A percentile compares a stretch with the other conserved stretches of the same genome.
Conservation (phyloP, 1,140 invertebrate genomes). For the Drosophila eugracilis region DNA sequence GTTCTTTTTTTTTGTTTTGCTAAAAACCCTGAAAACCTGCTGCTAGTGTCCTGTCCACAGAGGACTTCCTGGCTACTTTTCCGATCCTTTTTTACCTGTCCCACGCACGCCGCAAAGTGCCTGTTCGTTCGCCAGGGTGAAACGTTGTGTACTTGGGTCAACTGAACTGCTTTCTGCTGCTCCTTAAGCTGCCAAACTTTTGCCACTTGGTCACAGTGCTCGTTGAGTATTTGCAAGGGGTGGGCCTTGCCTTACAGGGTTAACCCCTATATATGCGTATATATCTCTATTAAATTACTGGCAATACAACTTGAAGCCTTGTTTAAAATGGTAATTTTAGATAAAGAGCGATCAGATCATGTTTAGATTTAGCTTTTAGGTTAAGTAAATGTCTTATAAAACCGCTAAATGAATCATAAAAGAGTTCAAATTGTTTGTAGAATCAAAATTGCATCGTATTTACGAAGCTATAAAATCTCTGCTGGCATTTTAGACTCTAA, state of each 20-base stretch:
- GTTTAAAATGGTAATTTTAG: too few species aligned
- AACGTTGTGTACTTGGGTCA: conserved; percentile 23
- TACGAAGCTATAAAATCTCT: too few species aligned
- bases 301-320: too few species aligned
- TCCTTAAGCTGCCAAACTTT: conserved; percentile 57
- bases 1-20: too few species aligned
- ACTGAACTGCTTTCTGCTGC: conserved; percentile 22
- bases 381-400: too few species aligned
- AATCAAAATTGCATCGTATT: not conserved
- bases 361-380: too few species aligned
- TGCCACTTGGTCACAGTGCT: conserved; percentile 46
- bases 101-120: conserved; percentile 28
- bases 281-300: not conserved
- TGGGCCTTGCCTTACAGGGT: not conserved
- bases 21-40: conserved; percentile 3
- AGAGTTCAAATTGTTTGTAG: not conserved
- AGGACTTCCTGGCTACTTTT: not conserved
- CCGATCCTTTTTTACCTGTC: conserved; percentile 13
- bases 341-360: too few species aligned
- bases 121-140: conserved; percentile 7
- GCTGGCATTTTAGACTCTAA: not conserved
- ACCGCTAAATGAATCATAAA: too few species aligned
- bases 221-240: conserved; percentile 6
- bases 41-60: not conserved
- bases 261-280: not conserved